Conservation (phyloP, 2,113 vertebrate genomes). For the Rutilus rutilus region DNA sequence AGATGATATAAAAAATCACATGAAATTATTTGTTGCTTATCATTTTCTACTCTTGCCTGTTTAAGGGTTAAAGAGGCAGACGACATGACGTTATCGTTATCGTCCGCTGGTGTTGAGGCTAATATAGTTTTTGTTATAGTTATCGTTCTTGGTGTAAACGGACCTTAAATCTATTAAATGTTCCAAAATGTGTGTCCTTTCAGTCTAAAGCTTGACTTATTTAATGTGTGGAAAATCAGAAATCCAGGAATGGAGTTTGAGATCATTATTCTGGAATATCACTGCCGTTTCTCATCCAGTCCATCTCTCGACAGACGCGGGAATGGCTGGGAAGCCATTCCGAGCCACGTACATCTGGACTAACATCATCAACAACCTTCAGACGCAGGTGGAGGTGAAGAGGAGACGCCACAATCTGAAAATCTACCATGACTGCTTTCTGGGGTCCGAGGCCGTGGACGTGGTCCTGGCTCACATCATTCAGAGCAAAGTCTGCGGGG, state of each 20-base stretch:
- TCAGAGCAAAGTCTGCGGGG: slow-evolving; percentile 90
- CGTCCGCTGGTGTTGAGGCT: too few relatives aligned
- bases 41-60: too few relatives aligned
- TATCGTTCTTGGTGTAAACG: too few relatives aligned
- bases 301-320: slow-evolving; percentile 71
- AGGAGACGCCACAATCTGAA: slow-evolving; percentile 90
- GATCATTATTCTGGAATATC: background rate
- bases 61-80: too few relatives aligned
- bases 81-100: too few relatives aligned
- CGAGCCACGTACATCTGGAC: slow-evolving; percentile 93
- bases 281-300: background rate
- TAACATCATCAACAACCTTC: slow-evolving; percentile 91
- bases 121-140: too few relatives aligned
- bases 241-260: background rate
- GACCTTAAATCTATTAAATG: background rate
- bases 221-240: background rate
- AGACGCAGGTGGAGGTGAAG: slow-evolving; percentile 90
- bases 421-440: slow-evolving; percentile 89
- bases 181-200: background rate
- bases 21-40: too few relatives aligned
- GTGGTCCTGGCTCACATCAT: slow-evolving; percentile 89
- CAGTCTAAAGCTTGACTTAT: background rate
- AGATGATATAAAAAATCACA: too few relatives aligned
- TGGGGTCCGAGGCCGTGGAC: slow-evolving; percentile 93
- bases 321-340: slow-evolving; percentile 91